Evolutionary conservation across 2,888 invertebrate genomes (phyloP).

Genomic region (Drosophila heteroneura): DNA sequence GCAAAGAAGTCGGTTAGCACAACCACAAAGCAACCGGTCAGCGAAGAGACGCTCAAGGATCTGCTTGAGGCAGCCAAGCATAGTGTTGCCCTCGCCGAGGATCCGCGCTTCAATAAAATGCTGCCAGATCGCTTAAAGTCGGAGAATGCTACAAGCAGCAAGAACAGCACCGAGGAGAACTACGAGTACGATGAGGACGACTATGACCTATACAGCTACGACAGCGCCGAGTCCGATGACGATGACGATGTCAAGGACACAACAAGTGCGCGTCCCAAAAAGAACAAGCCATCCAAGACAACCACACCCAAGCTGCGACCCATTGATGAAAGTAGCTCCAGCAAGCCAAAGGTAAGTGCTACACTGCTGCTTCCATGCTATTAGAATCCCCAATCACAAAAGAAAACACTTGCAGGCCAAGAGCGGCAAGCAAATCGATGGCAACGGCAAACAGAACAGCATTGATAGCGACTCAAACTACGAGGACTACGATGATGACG

Average conservation of each 20-base stretch:
- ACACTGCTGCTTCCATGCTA: not conserved
- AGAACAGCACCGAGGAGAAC: conserved; percentile 62
- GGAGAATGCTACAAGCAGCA: conserved; percentile 57
- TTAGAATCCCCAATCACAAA: not conserved
- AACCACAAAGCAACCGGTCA: conserved; percentile 65
- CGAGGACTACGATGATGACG: conserved; percentile 72
- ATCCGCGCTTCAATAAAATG: conserved; percentile 83
- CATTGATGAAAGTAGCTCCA: conserved; percentile 47
- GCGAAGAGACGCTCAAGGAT: conserved; percentile 74
- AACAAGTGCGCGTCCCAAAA: conserved; percentile 58
- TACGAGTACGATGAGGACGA: conserved; percentile 78
- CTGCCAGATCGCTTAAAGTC: conserved; percentile 70
- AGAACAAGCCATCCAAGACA: conserved; percentile 52
- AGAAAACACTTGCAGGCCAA: conserved; percentile 49
- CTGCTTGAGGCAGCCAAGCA: conserved; percentile 84
- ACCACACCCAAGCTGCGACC: conserved; percentile 58
- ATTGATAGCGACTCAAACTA: conserved; percentile 69
- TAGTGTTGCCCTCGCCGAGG: conserved; percentile 70
- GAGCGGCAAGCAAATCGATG: conserved; percentile 33
- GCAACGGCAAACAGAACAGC: conserved; percentile 63
- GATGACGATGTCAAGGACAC: conserved; percentile 62
- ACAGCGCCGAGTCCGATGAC: conserved; percentile 37
- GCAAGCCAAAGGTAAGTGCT: conserved; percentile 55
- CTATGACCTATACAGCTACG: conserved; percentile 77
- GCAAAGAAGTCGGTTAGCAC: conserved; percentile 17